phyloP scores from a whole-genome alignment of 2,888 invertebrate genomes.

The Leucoma salicis region DNA sequence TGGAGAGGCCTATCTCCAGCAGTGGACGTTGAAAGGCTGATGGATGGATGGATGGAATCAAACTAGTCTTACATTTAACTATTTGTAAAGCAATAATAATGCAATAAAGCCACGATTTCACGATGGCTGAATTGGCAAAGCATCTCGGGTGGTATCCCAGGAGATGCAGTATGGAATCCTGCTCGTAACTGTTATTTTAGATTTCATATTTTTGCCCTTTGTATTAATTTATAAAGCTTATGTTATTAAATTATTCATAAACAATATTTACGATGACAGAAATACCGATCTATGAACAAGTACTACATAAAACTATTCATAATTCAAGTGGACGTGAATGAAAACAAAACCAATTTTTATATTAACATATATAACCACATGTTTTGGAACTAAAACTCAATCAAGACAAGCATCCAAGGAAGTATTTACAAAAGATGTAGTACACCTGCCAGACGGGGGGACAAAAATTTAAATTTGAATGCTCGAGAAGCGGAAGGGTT shows the following conservation, averaged over 20 bases:
- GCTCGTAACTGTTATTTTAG: too few relatives aligned
- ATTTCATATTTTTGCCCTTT: too few relatives aligned
- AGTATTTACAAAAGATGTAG: constrained; percentile 63
- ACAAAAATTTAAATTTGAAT: constrained; percentile 73
- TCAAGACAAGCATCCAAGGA: constrained; percentile 53
- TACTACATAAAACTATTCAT: constrained; percentile 6
- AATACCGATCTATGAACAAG: not conserved
- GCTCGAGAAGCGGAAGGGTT: constrained; percentile 58
- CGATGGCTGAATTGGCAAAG: too few relatives aligned
- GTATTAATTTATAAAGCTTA: too few relatives aligned
- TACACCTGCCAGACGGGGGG: constrained; percentile 66
- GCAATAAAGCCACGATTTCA: too few relatives aligned
- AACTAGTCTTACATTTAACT: too few relatives aligned
- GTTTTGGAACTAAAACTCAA: constrained; percentile 34
- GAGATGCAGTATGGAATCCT: too few relatives aligned
- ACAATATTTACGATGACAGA: not conserved
- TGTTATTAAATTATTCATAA: not conserved
- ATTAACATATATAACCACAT: constrained; percentile 23
- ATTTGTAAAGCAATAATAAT: too few relatives aligned
- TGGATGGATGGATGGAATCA: too few relatives aligned
- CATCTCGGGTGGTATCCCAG: too few relatives aligned
- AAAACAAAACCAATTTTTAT: constrained; percentile 24
- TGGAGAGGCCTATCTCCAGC: too few relatives aligned
- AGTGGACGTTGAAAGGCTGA: too few relatives aligned
- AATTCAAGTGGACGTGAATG: constrained; percentile 8